Evolutionary conservation across 2,797 vertebrate genomes (phyloP).

Genomic region (Smutsia temminckii): DNA sequence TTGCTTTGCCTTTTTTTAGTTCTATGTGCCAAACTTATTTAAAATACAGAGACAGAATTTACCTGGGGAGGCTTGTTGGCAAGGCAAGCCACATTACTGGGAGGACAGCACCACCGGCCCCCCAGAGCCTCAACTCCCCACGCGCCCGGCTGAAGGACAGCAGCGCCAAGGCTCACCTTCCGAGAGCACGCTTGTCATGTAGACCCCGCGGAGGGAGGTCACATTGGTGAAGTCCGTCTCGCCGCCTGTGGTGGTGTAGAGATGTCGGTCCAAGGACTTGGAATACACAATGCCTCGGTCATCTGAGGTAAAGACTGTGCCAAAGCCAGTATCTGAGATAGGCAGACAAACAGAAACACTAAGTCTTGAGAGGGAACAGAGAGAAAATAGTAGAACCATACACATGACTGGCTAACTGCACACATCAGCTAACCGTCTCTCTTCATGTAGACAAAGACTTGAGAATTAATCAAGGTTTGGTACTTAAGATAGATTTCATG

Average conservation of each 20-base stretch:
- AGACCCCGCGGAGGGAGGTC: constrained; percentile 95
- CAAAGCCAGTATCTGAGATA: constrained; percentile 90
- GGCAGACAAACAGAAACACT: background rate
- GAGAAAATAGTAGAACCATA: background rate
- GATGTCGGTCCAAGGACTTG: constrained; percentile 94
- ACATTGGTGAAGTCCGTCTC: constrained; percentile 97
- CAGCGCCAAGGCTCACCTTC: constrained; percentile 86
- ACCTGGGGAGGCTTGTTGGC: background rate
- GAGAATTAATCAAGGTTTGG: background rate
- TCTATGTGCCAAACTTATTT: background rate
- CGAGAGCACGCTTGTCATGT: constrained; percentile 91
- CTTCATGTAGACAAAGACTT: background rate
- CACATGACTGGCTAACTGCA: background rate
- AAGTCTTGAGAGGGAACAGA: background rate
- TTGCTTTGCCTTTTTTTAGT: background rate
- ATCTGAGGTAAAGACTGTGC: constrained; percentile 96
- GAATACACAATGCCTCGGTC: constrained; percentile 95
- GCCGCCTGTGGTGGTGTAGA: constrained; percentile 92
- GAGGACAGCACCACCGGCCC: background rate
- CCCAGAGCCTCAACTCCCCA: background rate
- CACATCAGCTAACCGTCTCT: background rate
- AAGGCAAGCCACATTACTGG: background rate
- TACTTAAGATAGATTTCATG: background rate
- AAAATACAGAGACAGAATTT: background rate
- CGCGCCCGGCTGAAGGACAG: no score